These are phyloP conservation scores for Upupa epops DNA, from an alignment of 2,113 vertebrate species.

Conservation along the genomic window DNA sequence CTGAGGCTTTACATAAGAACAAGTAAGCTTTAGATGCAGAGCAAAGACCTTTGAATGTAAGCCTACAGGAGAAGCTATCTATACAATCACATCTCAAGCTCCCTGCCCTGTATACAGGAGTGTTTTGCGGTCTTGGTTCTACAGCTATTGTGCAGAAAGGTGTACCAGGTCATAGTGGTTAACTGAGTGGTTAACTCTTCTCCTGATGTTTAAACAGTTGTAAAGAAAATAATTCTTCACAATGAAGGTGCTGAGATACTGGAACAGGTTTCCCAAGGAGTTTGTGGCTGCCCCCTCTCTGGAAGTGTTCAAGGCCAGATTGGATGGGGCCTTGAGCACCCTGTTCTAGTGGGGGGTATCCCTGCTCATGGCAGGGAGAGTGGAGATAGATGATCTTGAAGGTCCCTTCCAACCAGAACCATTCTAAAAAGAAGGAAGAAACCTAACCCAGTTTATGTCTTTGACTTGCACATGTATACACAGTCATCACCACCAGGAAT, in stretches of 20 bases:
- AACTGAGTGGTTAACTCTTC: background rate
- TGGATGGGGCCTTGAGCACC: too few species aligned
- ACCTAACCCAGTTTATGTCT: background rate
- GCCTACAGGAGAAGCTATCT: background rate
- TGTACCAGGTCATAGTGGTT: background rate
- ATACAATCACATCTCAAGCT: fast-evolving
- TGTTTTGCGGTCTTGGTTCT: background rate
- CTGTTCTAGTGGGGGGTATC: too few species aligned
- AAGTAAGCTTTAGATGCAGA: background rate
- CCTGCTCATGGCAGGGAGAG: too few species aligned
- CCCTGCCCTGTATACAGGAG: background rate
- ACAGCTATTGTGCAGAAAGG: background rate
- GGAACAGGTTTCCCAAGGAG: too few species aligned
- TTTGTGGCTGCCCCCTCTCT: too few species aligned
- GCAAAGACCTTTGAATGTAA: background rate
- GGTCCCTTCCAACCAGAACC: too few species aligned
- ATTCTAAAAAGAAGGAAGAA: background rate
- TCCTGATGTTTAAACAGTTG: background rate
- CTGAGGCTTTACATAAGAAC: background rate
- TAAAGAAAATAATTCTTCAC: background rate
- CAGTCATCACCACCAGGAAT: background rate
- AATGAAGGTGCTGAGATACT: too few species aligned
- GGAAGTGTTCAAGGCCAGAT: too few species aligned
- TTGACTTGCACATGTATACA: background rate
- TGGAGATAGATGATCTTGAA: too few species aligned